These are phyloP conservation scores for Ibidorhyncha struthersii DNA, from an alignment of 2,113 vertebrate genomes.

Conservation along the genomic window DNA sequence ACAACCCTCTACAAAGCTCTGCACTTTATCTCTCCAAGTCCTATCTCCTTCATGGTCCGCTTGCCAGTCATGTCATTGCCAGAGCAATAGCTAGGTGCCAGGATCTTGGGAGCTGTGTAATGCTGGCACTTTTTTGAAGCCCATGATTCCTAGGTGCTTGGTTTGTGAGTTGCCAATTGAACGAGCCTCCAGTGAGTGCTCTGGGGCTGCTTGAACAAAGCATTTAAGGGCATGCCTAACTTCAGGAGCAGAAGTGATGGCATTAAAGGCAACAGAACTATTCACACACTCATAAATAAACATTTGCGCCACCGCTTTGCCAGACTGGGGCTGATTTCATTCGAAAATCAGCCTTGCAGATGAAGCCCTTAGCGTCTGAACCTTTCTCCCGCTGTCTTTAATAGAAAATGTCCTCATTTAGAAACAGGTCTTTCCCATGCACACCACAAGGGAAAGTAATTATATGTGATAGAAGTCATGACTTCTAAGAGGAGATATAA, in stretches of 20 bases:
- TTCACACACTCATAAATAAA: background rate
- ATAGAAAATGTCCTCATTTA: slow-evolving; percentile 36
- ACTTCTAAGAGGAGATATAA: slow-evolving; percentile 26
- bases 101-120: background rate
- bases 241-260: background rate
- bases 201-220: background rate
- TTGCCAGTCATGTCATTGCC: background rate
- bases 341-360: background rate
- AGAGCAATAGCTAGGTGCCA: background rate
- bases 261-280: background rate
- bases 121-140: background rate
- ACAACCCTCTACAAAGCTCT: background rate
- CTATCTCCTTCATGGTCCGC: background rate
- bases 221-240: background rate
- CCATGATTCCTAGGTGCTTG: background rate
- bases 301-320: background rate
- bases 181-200: background rate
- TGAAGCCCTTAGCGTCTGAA: background rate
- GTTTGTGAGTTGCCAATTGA: background rate
- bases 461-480: slow-evolving; percentile 36
- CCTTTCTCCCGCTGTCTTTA: slow-evolving; percentile 34
- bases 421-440: background rate
- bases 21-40: background rate
- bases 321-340: background rate
- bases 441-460: slow-evolving; percentile 25